Evolutionary conservation across 1,140 invertebrate species (phyloP), one percentile per base, ranked within the genome.

Genomic region (Penaeus vannamei): DNA sequence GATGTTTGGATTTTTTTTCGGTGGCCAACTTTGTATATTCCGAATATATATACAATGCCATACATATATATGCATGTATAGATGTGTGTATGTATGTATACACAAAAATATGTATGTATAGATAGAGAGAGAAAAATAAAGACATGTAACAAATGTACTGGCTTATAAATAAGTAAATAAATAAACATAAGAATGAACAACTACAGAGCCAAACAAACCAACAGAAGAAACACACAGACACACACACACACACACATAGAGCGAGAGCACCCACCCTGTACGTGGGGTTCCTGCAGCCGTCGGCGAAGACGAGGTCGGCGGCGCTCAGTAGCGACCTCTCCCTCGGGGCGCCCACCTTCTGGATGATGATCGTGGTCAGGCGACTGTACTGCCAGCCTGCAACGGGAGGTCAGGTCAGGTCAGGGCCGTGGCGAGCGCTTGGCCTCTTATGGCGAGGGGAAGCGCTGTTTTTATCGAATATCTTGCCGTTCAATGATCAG

Each of bases 301-400:
- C 93, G 2, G 93, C 91, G 79, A 94, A 94, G 14, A 96, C 93
- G 19, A 95, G 87, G 66, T 89, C 87, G 46, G 84, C 92, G 93
- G 93, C 59, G 93, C 93, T 91, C 92, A 91, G 93, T 91, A 86
- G 92, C 89, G 81, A 93, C 19, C 69, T 85, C 12, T 72, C 59
- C 22, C 79, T 84, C 42, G 69, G 86, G 62, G 46, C 91, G 90
- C 93, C 92, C 91, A 93, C 92, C 59, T 93, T 92, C 42, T 94
- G 93, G 23, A 95, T 91, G 62, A 93, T 93, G 12, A 96, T 94
- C 86, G 95, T 94, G n/a, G 94, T 94, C 4, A 96, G 93, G 91
- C 94, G 94, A 14, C 94, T 94, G 85, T 94, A 94, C 91, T 94
- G 94, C 95, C 95, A 95, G 7, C 95, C 95, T 95, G 84, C 2